A percentile compares a stretch with the other conserved stretches of the same genome.
phyloP scores from a whole-genome alignment of 2,797 vertebrate genomes.

The Poecile montanus region DNA sequence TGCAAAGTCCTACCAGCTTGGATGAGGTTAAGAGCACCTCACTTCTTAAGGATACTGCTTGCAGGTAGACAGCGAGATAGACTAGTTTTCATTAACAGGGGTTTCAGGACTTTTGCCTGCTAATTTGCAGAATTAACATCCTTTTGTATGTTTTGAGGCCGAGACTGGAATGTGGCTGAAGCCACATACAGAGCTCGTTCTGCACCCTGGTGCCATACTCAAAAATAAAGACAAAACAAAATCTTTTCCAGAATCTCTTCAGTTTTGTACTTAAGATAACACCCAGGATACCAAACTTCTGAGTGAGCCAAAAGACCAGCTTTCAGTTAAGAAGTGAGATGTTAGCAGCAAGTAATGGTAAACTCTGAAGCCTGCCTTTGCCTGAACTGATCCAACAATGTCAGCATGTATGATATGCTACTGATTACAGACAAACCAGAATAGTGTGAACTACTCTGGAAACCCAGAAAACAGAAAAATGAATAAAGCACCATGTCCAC shows the following conservation, averaged over 20 bases:
- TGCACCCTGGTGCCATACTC: neutral
- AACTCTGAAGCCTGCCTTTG: neutral
- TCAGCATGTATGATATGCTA: accelerated
- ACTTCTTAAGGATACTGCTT: neutral
- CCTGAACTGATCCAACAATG: neutral
- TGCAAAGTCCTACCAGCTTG: neutral
- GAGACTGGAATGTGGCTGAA: neutral
- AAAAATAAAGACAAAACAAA: neutral
- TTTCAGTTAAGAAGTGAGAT: neutral
- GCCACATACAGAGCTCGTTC: neutral
- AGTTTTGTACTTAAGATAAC: neutral
- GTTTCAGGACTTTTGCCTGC: neutral
- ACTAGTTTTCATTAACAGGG: neutral
- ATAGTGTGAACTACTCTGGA: neutral
- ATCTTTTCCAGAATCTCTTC: neutral
- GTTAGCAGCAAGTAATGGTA: neutral
- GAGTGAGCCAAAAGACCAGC: neutral
- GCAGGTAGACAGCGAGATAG: neutral
- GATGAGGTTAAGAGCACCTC: neutral
- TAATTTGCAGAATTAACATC: neutral
- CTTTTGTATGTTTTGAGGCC: neutral
- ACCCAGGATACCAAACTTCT: neutral
- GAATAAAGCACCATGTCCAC: neutral
- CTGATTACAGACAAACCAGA: neutral
- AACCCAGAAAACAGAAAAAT: neutral